Percentiles rank a stretch among this genome's conserved stretches.
Evolutionary conservation across 2,888 invertebrate genomes (phyloP).

Genomic region (Limnephilus rhombicus): DNA sequence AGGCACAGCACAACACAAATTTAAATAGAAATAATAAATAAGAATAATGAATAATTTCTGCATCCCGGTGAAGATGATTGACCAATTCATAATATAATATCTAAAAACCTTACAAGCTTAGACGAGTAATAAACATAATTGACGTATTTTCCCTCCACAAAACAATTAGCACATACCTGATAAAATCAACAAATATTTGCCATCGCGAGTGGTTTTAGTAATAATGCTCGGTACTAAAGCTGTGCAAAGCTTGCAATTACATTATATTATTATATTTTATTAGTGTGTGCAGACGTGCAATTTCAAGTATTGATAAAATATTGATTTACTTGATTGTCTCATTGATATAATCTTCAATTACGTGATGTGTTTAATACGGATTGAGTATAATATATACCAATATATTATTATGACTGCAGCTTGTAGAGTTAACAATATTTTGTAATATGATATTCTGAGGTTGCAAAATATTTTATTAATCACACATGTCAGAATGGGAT

Average conservation of each 20-base stretch:
- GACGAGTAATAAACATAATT: not conserved
- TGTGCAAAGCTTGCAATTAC: not conserved
- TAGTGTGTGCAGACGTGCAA: not conserved
- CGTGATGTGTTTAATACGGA: not conserved
- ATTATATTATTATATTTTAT: not conserved
- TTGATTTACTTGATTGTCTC: not conserved
- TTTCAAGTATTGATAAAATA: not conserved
- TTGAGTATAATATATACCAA: not conserved
- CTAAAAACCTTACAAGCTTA: not conserved
- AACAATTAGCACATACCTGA: not conserved
- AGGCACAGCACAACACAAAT: no score
- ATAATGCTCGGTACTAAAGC: not conserved
- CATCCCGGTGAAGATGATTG: not conserved
- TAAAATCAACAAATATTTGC: not conserved
- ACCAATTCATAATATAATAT: not conserved
- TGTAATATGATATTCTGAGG: not conserved
- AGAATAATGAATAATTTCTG: not conserved
- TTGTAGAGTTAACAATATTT: not conserved
- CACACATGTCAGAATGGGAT: not conserved
- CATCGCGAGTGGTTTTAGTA: not conserved
- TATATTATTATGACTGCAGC: not conserved
- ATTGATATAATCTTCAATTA: not conserved
- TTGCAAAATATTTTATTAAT: not conserved
- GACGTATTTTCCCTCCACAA: not conserved
- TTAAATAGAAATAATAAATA: no score